Percentiles rank a stretch among this genome's conserved stretches.
Conservation (phyloP, 1,140 invertebrate genomes). For the Triops longicaudatus region DNA sequence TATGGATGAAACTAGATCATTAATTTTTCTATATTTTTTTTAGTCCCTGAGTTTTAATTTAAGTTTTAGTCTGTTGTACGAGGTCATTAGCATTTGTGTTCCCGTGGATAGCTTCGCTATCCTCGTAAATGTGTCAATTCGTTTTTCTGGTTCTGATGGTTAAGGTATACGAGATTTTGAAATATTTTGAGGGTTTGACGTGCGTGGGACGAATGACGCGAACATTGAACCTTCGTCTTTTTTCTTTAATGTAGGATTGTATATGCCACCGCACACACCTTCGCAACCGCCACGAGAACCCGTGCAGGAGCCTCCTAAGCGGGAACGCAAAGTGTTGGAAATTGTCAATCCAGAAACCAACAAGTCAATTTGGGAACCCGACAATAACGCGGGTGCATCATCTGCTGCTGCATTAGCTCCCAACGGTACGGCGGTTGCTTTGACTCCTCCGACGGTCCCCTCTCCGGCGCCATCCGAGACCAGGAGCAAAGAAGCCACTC, state of each 20-base stretch:
- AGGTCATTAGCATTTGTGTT: too few relatives aligned
- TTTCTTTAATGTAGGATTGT: neutral
- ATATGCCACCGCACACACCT: neutral
- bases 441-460: neutral
- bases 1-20: too few relatives aligned
- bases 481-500: neutral
- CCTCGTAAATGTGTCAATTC: too few relatives aligned
- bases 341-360: neutral
- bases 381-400: neutral
- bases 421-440: neutral
- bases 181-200: too few relatives aligned
- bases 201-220: too few relatives aligned
- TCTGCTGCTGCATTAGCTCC: neutral
- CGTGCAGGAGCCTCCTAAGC: neutral
- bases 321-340: neutral
- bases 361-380: neutral
- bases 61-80: too few relatives aligned
- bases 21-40: too few relatives aligned
- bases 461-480: neutral
- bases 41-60: too few relatives aligned
- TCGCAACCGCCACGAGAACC: neutral
- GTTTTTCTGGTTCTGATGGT: too few relatives aligned
- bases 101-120: too few relatives aligned
- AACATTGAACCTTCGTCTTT: neutral
- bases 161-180: too few relatives aligned